Base-by-base conservation (phyloP, 2,888 invertebrate genomes). In the Hoplodrina ambigua region DNA sequence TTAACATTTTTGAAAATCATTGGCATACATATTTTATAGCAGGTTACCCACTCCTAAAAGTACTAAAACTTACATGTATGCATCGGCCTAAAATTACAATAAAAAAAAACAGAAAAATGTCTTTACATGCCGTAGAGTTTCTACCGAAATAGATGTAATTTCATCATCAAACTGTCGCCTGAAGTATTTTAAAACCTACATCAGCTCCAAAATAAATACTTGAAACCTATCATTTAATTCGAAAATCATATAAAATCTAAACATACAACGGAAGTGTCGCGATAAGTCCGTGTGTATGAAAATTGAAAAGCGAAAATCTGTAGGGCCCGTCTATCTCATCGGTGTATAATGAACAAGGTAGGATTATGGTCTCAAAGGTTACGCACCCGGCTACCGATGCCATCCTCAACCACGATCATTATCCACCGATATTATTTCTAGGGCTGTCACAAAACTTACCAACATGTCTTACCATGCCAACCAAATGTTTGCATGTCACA, bases 301-400 rank as follows among this genome's bases (percentile, higher is more conserved):
- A 69, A 69, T 20, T 75, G 37, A 20, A 90, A 90, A 87, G 79
- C 84, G 89, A 89, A 90, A 92, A 93, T 94, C 91, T 90, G 90
- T 86, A 81, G 76, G 60, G 82, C 75, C 80, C 82, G 83, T 70
- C 86, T 86, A 89, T 89, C 89, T 92, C 90, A 91, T 92, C 89
- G 91, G 90, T 88, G 88, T 90, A 88, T 94, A 93, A 93, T 94
- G 93, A 94, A 93, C 93, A 92, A 91, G 90, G 87, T 79, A 85
- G 92, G 93, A 94, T 93, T 94, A 94, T 78, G 84, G 87, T 84
- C 85, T 88, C 85, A 84, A 84, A 88, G 87, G 89, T 88, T 88
- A 88, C 88, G 72, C 82, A 74, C 84, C 82, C 78, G 78, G 87
- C 88, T 89, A 88, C 89, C 81, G 86, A 73, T 80, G 71, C 78